Conservation (phyloP, 2,113 vertebrate genomes). For the Balaeniceps rex region DNA sequence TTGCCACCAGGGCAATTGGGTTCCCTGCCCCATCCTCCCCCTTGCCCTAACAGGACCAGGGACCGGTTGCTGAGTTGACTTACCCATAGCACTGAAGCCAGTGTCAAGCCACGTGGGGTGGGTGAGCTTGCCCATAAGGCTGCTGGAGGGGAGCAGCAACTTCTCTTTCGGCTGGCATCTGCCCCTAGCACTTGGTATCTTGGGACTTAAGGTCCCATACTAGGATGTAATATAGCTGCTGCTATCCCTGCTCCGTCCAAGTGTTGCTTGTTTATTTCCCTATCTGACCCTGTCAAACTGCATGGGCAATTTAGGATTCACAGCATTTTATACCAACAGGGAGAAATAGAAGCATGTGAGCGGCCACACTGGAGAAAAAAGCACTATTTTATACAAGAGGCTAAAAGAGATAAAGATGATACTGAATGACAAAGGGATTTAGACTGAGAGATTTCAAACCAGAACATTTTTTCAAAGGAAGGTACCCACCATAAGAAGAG, state of each 20-base stretch:
- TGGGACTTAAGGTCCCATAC: not conserved
- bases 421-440: not conserved
- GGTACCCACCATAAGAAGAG: not conserved
- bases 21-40: not conserved
- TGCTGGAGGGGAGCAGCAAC: not conserved
- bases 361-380: not conserved
- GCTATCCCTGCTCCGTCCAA: not conserved
- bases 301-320: not conserved
- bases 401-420: not conserved
- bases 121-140: not conserved
- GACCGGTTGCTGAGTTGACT: not conserved
- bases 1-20: not conserved
- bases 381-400: not conserved
- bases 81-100: not conserved
- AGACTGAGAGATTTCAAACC: not conserved
- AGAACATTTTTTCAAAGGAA: not conserved
- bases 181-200: not conserved
- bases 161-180: not conserved
- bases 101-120: rapidly evolving
- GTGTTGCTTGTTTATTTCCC: not conserved
- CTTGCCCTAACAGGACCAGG: not conserved
- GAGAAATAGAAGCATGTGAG: not conserved
- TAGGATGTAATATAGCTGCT: not conserved
- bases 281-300: not conserved
- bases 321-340: not conserved